Evolutionary conservation across 2,113 vertebrate genomes (phyloP).

Genomic region (Potamarius usumacintae): DNA sequence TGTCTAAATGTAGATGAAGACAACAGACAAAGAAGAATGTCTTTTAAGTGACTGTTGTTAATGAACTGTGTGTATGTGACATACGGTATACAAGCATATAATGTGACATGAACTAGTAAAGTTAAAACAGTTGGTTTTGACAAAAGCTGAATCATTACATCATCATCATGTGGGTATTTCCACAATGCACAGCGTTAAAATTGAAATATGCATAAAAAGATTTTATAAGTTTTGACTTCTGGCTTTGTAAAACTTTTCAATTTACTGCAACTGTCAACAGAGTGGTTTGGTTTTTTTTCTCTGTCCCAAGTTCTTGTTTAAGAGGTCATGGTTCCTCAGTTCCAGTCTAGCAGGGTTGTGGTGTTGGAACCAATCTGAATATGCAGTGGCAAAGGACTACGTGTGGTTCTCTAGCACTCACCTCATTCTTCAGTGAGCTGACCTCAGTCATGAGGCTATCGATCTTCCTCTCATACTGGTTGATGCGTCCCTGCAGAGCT

Average conservation of each 20-base stretch:
- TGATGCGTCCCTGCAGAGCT: constrained; percentile 75
- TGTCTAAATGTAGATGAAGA: background rate
- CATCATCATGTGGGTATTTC: background rate
- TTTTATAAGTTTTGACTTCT: background rate
- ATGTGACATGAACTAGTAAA: background rate
- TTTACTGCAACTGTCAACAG: background rate
- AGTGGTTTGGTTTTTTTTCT: background rate
- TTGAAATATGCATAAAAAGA: background rate
- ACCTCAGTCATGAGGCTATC: constrained; percentile 82
- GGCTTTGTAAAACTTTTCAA: background rate
- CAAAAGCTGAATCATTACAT: background rate
- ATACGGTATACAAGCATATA: background rate
- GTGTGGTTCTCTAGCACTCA: constrained; percentile 50
- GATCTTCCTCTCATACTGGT: constrained; percentile 86
- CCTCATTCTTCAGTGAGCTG: constrained; percentile 86
- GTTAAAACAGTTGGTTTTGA: background rate
- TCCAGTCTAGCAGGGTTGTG: background rate
- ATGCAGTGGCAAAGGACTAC: background rate
- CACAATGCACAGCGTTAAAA: background rate
- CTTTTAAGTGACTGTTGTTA: background rate
- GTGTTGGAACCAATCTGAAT: background rate
- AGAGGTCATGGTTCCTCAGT: background rate
- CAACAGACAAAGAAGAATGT: background rate
- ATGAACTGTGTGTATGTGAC: background rate
- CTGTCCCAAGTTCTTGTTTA: background rate